Base-by-base conservation (phyloP, 2,888 invertebrate genomes). In the Drosophila cracens region DNA sequence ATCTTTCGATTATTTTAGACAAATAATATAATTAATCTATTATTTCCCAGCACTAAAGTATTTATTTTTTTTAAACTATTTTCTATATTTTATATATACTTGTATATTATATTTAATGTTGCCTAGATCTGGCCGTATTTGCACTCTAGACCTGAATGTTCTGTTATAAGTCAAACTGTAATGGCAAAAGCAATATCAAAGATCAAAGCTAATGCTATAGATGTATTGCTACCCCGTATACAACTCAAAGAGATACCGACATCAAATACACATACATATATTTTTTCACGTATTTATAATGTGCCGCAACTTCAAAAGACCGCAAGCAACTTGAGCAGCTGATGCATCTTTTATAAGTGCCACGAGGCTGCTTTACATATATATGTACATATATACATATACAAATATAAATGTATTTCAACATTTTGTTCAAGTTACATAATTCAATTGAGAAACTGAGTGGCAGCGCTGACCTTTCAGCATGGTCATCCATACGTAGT, bases 391-490 rank as follows among this genome's bases (percentile, higher is more conserved):
- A 36, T 5, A 16, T 16, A 33, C 2, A 7, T 36, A 8, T 31
- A 31, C 2, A 1, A 16, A 36, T 16, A 16, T 36, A 16, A 13
- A 36, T 21, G n/a, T 43, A 21, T 43, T 80, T 82, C 31, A 73
- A 73, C 70, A 76, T 72, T 67, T 82, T 72, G 10, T 29, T 43
- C 72, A 83, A 83, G 67, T 83, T 73, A 76, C 85, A 84, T 87
- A 85, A 89, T 74, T 84, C 75, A 82, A 80, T 82, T 73, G 79
- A 74, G 46, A 61, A 58, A 38, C 58, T 67, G 16, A 56, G 59
- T 29, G 36, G 36, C 29, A 54, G 25, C 36, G 59, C 38, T 74
- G 87, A 86, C 86, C 89, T 81, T 70, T 80, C 52, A 59, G 34
- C 58, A 56, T 29, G 52, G 29, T 46, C 61, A 63, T 57, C 52